Evolutionary conservation across 2,797 vertebrate genomes (phyloP), one percentile per base, ranked within the genome.

Genomic region (Bovichtus diacanthus): DNA sequence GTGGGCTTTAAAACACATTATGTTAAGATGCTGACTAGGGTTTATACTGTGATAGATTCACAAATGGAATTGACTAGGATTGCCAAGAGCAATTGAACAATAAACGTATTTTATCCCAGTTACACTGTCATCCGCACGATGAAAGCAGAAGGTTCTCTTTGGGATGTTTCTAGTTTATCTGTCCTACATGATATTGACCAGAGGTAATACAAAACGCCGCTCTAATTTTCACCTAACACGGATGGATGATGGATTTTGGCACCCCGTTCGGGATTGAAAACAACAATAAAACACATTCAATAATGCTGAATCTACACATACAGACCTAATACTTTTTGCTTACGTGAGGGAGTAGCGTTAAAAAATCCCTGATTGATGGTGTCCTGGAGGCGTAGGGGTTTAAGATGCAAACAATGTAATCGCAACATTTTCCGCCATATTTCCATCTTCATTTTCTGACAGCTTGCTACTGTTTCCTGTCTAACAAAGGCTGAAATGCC

Each of bases 1-100:
- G 23, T 54, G 31, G 21, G 56, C 55, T 69, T 58, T 47, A 72
- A 55, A 76, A 62, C 18, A 18, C 47, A 76, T 79, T 66, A 61
- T 54, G 70, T 74, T 53, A 75, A 67, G 34, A 61, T 46, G 44
- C 56, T n/a, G 59, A 65, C 55, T 60, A 39, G 49, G 46, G 6
- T 77, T 70, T 61, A 69, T 44, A 36, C 18, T 51, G 19, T 50
- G 23, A 49, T 60, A 21, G 60, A 80, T 68, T 65, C 34, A 18
- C 39, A 70, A 68, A 81, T 25, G 53, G 29, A 49, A 69, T 68
- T 67, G 38, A 38, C 39, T 18, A 10, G 31, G 29, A 84, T 58
- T 70, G 49, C 38, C 29, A 15, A 23, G 41, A 54, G 23, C 50
- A 62, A 66, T 41, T 46, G 18, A 49, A 50, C 31, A 43, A 51